A percentile compares a stretch with the other conserved stretches of the same genome.
These are phyloP conservation scores for Panzeria rudis DNA, from an alignment of 2,888 invertebrate species.

Conservation along the genomic window DNA sequence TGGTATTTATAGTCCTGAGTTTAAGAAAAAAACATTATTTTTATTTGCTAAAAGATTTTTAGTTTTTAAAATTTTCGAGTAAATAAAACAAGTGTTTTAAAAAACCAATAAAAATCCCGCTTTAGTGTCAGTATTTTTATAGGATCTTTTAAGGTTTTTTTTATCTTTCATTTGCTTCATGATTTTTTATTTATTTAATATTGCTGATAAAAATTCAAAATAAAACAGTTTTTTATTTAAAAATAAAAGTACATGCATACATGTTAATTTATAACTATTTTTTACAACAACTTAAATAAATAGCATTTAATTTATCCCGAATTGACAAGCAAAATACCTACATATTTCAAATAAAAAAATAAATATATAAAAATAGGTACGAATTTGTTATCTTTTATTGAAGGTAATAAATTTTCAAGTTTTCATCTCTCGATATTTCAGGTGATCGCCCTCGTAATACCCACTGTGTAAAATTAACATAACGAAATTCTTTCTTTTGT, in stretches of 20 bases:
- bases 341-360: slow-evolving; percentile 30
- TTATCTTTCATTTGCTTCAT: neutral
- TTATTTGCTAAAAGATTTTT: too few relatives aligned
- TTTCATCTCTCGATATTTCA: neutral
- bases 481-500: neutral
- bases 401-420: neutral
- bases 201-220: slow-evolving; percentile 21
- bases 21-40: too few relatives aligned
- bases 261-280: neutral
- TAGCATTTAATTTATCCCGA: slow-evolving; percentile 1
- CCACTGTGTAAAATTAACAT: neutral
- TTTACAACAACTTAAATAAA: neutral
- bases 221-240: neutral
- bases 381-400: neutral
- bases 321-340: slow-evolving; percentile 29
- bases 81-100: too few relatives aligned
- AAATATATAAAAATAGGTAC: neutral
- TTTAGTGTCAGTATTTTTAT: too few relatives aligned
- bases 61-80: too few relatives aligned
- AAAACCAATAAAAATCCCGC: too few relatives aligned
- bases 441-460: neutral
- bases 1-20: too few relatives aligned
- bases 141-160: neutral
- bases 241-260: neutral
- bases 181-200: neutral